phyloP scores from a whole-genome alignment of 2,888 invertebrate species.

The Leptura quadrifasciata region DNA sequence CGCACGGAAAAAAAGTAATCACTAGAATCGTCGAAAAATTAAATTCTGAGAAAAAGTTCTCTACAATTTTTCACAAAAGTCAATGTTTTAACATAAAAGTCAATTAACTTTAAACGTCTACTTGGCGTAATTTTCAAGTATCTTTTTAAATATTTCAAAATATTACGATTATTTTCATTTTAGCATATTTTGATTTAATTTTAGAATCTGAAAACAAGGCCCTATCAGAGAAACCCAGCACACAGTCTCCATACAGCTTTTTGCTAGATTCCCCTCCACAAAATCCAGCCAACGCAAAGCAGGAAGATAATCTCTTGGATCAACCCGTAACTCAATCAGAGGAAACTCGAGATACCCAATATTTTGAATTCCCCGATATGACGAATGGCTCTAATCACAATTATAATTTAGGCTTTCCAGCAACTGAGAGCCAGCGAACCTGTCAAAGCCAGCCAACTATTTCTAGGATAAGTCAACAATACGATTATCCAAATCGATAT shows the following conservation, averaged over 20 bases:
- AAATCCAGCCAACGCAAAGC: neutral
- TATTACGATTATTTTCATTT: neutral
- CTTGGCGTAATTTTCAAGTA: no score
- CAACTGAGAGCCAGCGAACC: neutral
- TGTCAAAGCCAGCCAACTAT: neutral
- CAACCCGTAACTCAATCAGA: neutral
- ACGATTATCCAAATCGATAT: constrained; percentile 19
- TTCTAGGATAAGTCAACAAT: neutral
- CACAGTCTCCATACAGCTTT: constrained; percentile 8
- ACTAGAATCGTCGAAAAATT: no score
- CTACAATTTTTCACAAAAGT: no score
- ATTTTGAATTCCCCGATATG: neutral
- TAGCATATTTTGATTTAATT: neutral
- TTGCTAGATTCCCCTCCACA: neutral
- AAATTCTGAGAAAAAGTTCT: no score
- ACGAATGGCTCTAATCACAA: neutral
- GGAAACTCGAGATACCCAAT: neutral
- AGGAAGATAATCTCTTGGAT: neutral
- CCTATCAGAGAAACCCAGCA: neutral
- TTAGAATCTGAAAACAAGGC: constrained; percentile 8
- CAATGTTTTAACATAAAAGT: no score
- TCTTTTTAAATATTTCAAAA: no score
- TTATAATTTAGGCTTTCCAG: neutral
- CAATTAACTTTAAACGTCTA: no score
- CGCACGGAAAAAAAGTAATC: no score